A percentile compares a stretch with the other conserved stretches of the same genome.
Evolutionary conservation across 2,113 vertebrate genomes (phyloP).

Genomic region (Callocephalon fimbriatum): DNA sequence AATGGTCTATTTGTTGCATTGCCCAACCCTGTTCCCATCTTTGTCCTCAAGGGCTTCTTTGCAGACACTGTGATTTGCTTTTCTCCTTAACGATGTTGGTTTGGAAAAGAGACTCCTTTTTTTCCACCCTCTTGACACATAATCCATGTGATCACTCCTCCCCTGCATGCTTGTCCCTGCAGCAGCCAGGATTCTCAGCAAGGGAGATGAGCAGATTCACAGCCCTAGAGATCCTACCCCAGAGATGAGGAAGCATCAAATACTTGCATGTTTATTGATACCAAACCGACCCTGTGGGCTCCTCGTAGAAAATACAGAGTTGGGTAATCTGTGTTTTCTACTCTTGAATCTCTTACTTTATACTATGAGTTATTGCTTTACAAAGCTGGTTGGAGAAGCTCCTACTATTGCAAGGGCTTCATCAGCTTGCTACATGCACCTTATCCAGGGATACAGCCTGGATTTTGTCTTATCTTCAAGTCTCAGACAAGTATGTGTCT

Average conservation of each 20-base stretch:
- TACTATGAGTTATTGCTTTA: neutral
- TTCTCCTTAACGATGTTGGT: neutral
- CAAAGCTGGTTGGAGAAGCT: neutral
- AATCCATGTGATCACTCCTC: neutral
- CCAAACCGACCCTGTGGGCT: neutral
- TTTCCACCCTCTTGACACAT: neutral
- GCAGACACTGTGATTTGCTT: slow-evolving; percentile 5
- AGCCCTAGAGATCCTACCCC: neutral
- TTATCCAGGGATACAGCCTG: neutral
- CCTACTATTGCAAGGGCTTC: neutral
- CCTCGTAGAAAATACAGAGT: fast-evolving
- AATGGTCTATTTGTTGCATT: neutral
- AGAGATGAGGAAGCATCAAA: neutral
- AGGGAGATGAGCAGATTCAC: neutral
- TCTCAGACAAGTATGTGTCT: neutral
- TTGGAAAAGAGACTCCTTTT: neutral
- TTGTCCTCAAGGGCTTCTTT: slow-evolving; percentile 33
- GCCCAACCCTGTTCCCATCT: slow-evolving; percentile 41
- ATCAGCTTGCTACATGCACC: fast-evolving
- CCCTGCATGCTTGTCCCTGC: neutral
- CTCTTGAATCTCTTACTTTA: neutral
- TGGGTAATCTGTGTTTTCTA: neutral
- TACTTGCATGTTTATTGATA: neutral
- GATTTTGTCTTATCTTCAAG: neutral
- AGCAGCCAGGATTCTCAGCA: neutral